Base-by-base conservation (phyloP, 2,888 invertebrate species). In the Lasioglossum calceatum region DNA sequence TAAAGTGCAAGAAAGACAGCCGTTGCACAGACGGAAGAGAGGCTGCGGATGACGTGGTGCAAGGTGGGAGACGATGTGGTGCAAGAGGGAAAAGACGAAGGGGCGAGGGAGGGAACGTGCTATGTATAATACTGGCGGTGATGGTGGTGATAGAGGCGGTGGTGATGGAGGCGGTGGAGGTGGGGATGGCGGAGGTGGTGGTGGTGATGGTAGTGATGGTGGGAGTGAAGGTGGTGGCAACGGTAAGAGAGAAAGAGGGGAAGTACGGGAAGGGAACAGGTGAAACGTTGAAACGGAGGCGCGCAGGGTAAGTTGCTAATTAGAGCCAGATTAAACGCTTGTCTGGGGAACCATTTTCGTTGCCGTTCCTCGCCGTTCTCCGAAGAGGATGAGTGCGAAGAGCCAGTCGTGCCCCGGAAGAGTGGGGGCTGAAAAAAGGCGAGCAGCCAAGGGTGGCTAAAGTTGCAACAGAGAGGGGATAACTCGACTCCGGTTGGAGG, bases 291-390 rank as follows among this genome's bases (percentile, higher is more conserved):
- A 86, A 83, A 85, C 86, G 89, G 96, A 82, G 96, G 96, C 92
- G 96, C 92, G 94, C 96, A 92, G 94, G 92, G 93, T 95, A 94
- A 95, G 94, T 96, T 96, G 96, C 96, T 96, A 96, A 96, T 96
- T 96, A 96, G 96, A 96, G 96, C 96, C 96, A 96, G 96, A 96
- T 96, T 96, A 96, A 96, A 96, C 96, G 96, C 96, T 96, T 96
- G 96, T 96, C 96, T 96, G 96, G 96, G 96, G 96, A 96, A 96
- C 96, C 96, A 96, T 96, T 96, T 94, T 94, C 93, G 90, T 93
- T 92, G 92, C 91, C 91, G 91, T 90, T 89, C 89, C 90, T 91
- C 90, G 85, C 85, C 87, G 85, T 85, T 71, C 85, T 86, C 85
- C 81, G 74, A 86, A 81, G 86, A 88, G 90, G 84, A 88, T 84